A percentile compares a stretch with the other conserved stretches of the same genome.
phyloP scores from a whole-genome alignment of 2,888 invertebrate species.

The Digitonthophagus gazella region DNA sequence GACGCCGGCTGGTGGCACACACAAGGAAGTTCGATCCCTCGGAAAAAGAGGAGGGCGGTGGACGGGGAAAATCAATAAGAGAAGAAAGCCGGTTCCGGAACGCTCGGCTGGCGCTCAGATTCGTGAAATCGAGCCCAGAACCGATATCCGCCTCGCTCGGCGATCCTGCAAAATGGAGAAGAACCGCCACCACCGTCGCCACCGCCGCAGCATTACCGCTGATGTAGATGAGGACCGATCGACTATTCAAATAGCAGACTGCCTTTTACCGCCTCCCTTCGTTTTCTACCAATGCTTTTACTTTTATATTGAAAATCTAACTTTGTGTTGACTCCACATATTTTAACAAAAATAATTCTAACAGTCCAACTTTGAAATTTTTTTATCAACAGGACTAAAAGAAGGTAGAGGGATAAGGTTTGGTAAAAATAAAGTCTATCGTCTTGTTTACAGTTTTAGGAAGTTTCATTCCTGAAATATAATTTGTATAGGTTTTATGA shows the following conservation, averaged over 20 bases:
- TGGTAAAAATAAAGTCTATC: too few relatives aligned
- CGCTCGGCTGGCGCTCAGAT: constrained; percentile 54
- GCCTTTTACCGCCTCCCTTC: neutral
- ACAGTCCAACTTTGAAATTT: too few relatives aligned
- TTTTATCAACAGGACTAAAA: too few relatives aligned
- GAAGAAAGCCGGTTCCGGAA: constrained; percentile 55
- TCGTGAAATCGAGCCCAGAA: constrained; percentile 53
- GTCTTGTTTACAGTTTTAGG: too few relatives aligned
- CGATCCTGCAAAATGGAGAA: constrained; percentile 50
- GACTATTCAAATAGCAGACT: neutral
- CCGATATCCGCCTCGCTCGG: constrained; percentile 51
- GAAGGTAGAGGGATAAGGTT: too few relatives aligned
- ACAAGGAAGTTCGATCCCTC: constrained; percentile 17
- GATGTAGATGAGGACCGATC: constrained; percentile 14
- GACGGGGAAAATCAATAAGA: constrained; percentile 52
- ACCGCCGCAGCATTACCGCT: neutral
- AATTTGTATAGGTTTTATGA: too few relatives aligned
- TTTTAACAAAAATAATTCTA: too few relatives aligned
- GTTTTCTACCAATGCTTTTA: neutral
- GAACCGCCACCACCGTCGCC: constrained; percentile 34
- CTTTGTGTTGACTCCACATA: too few relatives aligned
- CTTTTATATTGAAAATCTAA: neutral
- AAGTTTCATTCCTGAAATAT: too few relatives aligned
- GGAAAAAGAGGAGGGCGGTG: constrained; percentile 37
- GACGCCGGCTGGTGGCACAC: constrained; percentile 25